Evolutionary conservation across 2,113 vertebrate genomes (phyloP), one percentile per base, ranked within the genome.

Genomic region (Sciurus niger): DNA sequence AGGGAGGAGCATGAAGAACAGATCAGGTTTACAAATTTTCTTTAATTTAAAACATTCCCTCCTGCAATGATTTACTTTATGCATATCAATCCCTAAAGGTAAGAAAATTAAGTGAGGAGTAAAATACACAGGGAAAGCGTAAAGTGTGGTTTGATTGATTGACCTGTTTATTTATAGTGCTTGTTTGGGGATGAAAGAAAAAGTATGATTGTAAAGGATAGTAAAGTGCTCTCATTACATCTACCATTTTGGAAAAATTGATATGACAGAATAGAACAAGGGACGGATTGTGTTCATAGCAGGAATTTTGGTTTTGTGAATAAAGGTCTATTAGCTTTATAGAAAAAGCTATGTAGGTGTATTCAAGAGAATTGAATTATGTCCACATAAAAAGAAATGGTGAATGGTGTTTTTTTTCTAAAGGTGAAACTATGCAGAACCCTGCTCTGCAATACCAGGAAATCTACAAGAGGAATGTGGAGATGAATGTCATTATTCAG

Each of bases 401-500:
- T 83, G 95, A 82, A 30, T 84, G 18, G 55, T 84, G 78, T 28
- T 63, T 63, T 63, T 63, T 48, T 94, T 90, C 87, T 94, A 74
- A 94, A 94, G 84, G 3, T 80, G 70, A 95, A 0, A 0, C 80
- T 94, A 88, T 77, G 83, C 22, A 96, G 37, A 97, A 90, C 84
- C 95, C 25, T 91, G 84, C 65, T 94, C 95, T 88, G 77, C 74
- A 86, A 73, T 79, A 87, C 32, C 70, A 95, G 76, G 67, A 73
- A 95, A 95, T 93, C 96, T 97, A 93, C 96, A 97, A 96, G 55
- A 95, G 68, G 93, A 96, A 43, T 72, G 79, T 83, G 46, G 67
- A 95, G 89, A 98, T 98, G 97, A 98, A 98, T 98, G 97, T 95
- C 93, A 95, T 98, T 98, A 98, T 97, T 89, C 84, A 96, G 76